Conservation (phyloP, 2,797 vertebrate species). For the Megaceryle alcyon region DNA sequence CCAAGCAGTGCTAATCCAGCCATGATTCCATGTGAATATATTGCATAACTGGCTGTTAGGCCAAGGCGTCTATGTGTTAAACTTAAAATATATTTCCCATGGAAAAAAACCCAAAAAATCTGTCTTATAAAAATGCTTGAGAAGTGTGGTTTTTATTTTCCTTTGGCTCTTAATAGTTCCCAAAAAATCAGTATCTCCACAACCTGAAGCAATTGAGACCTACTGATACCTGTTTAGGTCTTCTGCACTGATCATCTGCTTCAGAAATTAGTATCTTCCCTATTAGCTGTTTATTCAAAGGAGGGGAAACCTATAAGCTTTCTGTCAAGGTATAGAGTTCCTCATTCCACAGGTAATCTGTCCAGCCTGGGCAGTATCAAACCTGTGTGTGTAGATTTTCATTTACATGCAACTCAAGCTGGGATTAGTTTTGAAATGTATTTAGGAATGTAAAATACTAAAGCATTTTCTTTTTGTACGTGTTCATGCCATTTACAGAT, state of each 20-base stretch:
- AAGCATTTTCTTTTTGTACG: not conserved
- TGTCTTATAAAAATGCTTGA: not conserved
- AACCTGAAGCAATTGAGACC: not conserved
- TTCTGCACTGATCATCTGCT: not conserved
- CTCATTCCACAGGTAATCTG: not conserved
- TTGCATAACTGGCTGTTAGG: not conserved
- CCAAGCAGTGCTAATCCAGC: not conserved
- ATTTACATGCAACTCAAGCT: not conserved
- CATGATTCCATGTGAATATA: not conserved
- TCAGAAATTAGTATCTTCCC: not conserved
- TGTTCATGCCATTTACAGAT: slow-evolving; percentile 7
- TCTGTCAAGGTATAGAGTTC: not conserved
- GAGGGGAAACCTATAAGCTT: not conserved
- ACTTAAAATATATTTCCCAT: not conserved
- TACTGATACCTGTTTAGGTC: not conserved
- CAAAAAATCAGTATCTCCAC: not conserved
- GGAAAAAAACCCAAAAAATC: not conserved
- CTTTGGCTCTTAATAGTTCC: not conserved
- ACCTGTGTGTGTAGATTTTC: not conserved
- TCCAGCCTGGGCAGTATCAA: not conserved
- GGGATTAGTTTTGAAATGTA: not conserved
- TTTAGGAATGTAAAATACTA: not conserved
- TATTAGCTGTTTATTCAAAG: not conserved
- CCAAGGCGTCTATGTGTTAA: not conserved
- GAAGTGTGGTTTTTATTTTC: not conserved